Base-by-base conservation (phyloP, 2,113 vertebrate species). In the Apistogramma diplotaenia region DNA sequence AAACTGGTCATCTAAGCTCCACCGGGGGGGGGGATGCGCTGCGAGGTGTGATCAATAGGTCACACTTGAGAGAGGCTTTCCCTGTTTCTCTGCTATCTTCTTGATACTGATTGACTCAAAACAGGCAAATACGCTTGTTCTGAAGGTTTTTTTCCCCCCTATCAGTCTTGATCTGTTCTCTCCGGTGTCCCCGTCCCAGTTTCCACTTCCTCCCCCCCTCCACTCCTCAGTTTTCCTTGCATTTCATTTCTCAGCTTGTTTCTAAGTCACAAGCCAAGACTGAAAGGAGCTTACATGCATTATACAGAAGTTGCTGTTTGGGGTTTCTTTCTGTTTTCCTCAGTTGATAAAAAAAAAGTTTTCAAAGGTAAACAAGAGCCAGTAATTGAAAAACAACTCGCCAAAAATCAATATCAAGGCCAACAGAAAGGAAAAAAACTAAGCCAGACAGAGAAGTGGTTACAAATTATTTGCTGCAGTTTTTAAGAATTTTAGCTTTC, bases 21-120 rank as follows among this genome's bases (percentile, higher is more conserved):
- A 6, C 78, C 25, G 8, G 25, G 83, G 79, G 80, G 8, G 25
- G 83, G 79, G 80, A 81, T 7, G 6, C 1, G 19, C 73, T 8
- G n/a, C 1, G 4, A 82, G 74, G 57, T 58, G n/a, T 58, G 61
- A 89, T 91, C 87, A 78, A 88, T 90, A 84, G 84, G 85, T 92
- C 85, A 79, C 56, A 27, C 61, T 83, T 55, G 58, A 83, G 54
- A 67, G 21, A 85, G 78, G 79, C 67, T 75, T 85, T 60, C 80
- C 78, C 80, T 23, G 77, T 80, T 82, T 49, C 61, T 37, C 67
- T 21, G 65, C 81, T 35, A 76, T 76, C 58, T 74, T 33, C 76
- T 33, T 51, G 21, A 76, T 56, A 35, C 61, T 31, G 79, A 74
- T 74, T 49, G 65, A 74, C 78, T 90, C 40, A 73, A 81, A 77